Conservation (phyloP, 2,888 invertebrate genomes). For the Aspidiotus rigidus region DNA sequence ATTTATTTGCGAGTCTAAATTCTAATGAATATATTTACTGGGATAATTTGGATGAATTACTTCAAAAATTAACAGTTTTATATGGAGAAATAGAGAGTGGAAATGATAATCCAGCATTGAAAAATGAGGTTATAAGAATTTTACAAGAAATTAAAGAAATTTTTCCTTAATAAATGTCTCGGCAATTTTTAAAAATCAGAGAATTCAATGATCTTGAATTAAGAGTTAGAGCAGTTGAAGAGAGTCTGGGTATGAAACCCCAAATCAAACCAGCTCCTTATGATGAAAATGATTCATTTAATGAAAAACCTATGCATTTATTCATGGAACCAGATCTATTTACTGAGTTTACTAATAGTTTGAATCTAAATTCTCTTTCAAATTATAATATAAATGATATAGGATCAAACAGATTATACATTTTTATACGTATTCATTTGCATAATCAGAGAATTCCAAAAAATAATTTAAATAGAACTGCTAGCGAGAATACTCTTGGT, state of each 20-base stretch:
- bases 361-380: background rate
- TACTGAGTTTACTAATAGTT: background rate
- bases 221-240: background rate
- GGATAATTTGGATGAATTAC: slow-evolving; percentile 8
- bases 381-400: background rate
- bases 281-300: background rate
- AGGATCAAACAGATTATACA: background rate
- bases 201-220: background rate
- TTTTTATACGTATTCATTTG: background rate
- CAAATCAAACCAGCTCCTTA: background rate
- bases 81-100: slow-evolving; percentile 5
- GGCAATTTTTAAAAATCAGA: background rate
- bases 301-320: background rate
- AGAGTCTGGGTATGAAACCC: background rate
- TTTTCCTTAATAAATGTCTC: background rate
- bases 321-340: background rate
- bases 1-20: background rate
- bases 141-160: slow-evolving; percentile 17
- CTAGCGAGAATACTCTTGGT: background rate
- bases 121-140: slow-evolving; percentile 11
- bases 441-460: background rate
- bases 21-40: slow-evolving; percentile 3
- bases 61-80: background rate
- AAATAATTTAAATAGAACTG: background rate
- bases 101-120: slow-evolving; percentile 2